These are phyloP conservation scores for Rhadina sibilatrix DNA, from an alignment of 2,113 vertebrate species.

Conservation along the genomic window DNA sequence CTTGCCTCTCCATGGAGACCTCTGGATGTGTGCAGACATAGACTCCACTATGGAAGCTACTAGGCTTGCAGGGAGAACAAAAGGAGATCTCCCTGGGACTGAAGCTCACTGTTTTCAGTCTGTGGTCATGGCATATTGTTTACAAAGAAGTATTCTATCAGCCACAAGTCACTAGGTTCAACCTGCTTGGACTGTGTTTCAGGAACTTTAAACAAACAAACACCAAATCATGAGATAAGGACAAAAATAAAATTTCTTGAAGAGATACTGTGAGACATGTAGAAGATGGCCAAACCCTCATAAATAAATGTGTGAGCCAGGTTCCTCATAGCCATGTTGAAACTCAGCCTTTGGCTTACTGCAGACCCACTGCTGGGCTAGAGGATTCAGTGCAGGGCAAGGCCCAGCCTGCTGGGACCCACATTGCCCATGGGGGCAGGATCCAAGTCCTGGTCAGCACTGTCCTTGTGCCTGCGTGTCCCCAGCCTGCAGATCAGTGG, in stretches of 20 bases:
- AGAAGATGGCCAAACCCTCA: background rate
- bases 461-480: background rate
- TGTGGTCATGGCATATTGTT: slow-evolving; percentile 27
- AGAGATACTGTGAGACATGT: background rate
- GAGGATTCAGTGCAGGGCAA: background rate
- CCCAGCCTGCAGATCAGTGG: background rate
- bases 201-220: slow-evolving; percentile 28
- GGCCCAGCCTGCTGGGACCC: background rate
- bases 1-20: background rate
- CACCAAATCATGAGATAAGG: slow-evolving; percentile 22
- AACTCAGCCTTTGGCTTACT: background rate
- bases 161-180: slow-evolving; percentile 36
- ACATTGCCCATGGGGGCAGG: background rate
- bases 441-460: background rate
- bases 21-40: background rate
- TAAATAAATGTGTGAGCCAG: background rate
- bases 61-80: background rate
- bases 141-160: slow-evolving; percentile 29
- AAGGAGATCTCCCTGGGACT: background rate
- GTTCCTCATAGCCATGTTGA: background rate
- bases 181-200: background rate
- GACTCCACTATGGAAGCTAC: background rate
- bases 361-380: background rate
- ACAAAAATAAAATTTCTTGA: background rate
- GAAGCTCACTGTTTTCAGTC: slow-evolving; percentile 21